Base-by-base conservation (phyloP, 2,888 invertebrate species). In the Mylabris sibirica region DNA sequence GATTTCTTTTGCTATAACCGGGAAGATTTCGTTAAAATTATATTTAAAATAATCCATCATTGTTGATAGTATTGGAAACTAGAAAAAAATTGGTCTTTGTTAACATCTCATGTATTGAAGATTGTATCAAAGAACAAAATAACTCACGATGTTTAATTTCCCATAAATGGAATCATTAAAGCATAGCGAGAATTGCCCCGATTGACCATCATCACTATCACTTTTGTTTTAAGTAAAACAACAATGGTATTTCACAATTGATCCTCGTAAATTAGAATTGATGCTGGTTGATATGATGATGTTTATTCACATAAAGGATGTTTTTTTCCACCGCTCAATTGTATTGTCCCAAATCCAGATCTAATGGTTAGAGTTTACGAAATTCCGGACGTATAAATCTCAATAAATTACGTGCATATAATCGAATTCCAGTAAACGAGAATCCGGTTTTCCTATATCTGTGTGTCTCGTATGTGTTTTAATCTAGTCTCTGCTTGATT, bases 61-160 rank as follows among this genome's bases (percentile, higher is more conserved):
- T 38, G 38, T 38, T 9, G 14, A 3, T 38, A 38, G 2, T 38
- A 38, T n/a, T 38, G 8, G 14, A 12, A 38, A 38, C 11, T 38
- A 38, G 14, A 38, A 12, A 17, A 44, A 74, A 74, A 74, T 76
- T 76, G 20, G 20, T 20, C 49, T 53, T 53, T 53, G 22, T 20
- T 53, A 53, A 44, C 44, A 17, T 44, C 49, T 74, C 30, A 30
- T 30, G 30, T 30, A 30, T 30, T 67, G 44, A 67, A 72, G 77
- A 77, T 77, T 72, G 74, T 77, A 77, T 77, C 77, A 24, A 3
- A 30, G 66, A 67, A 64, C 69, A 70, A 74, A 74, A 73, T 72
- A 75, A 75, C 76, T 77, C 77, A 77, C 77, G 77, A 77, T 59
- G 74, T 73, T 76, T 76, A 76, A 76, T 77, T 77, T 76, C 74